Evolutionary conservation across 1,140 invertebrate genomes (phyloP).

Genomic region (Brachionus asplanchnoidis): DNA sequence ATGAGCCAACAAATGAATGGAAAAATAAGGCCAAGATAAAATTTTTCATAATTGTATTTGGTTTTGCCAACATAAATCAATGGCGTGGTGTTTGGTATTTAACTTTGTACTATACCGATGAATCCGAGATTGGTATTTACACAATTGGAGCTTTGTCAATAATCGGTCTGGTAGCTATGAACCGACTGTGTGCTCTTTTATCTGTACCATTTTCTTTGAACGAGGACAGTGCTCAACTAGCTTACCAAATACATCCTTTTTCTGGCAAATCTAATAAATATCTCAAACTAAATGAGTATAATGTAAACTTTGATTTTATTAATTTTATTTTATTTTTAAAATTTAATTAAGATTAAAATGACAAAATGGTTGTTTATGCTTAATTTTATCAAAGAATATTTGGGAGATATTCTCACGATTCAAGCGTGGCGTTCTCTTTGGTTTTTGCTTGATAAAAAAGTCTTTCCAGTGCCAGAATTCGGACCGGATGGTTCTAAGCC

Average conservation of each 20-base stretch:
- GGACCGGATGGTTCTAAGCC: neutral
- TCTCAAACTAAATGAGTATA: slow-evolving; percentile 14
- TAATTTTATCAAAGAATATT: slow-evolving; percentile 12
- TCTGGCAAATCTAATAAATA: neutral
- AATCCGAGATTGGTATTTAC: neutral
- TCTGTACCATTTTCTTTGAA: neutral
- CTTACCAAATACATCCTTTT: slow-evolving; percentile 27
- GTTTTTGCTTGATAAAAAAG: neutral
- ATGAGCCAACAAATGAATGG: neutral
- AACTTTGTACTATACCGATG: neutral
- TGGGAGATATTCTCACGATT: slow-evolving; percentile 9
- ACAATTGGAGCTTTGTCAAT: neutral
- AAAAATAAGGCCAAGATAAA: neutral
- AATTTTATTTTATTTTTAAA: neutral
- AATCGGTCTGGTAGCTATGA: neutral
- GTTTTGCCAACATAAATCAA: slow-evolving; percentile 23
- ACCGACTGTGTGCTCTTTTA: neutral
- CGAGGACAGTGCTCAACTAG: neutral
- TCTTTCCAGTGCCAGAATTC: neutral
- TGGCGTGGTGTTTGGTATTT: slow-evolving; percentile 37
- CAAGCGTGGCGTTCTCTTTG: slow-evolving; percentile 26
- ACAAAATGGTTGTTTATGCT: slow-evolving; percentile 18
- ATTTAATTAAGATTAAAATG: neutral
- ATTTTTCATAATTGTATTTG: slow-evolving; percentile 3
- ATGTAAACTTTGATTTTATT: neutral